These are phyloP conservation scores for Zosterops borbonicus DNA, from an alignment of 2,113 vertebrate genomes.

Conservation along the genomic window DNA sequence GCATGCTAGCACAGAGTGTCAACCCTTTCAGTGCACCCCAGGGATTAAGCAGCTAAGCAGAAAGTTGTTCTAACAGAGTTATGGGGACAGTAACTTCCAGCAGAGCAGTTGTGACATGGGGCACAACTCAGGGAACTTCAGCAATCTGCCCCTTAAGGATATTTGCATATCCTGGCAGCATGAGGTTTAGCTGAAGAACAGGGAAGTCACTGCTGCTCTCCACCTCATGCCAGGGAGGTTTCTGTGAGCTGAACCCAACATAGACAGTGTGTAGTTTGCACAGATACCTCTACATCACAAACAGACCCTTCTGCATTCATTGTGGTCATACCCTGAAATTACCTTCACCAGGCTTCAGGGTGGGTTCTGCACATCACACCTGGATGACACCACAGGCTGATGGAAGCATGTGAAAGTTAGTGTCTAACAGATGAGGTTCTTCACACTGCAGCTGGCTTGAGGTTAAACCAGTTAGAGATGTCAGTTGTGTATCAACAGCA, in stretches of 20 bases:
- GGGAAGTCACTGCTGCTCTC: neutral
- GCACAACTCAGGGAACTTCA: neutral
- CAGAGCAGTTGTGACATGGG: neutral
- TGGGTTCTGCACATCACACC: neutral
- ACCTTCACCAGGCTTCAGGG: neutral
- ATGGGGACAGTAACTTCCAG: neutral
- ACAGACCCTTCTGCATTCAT: neutral
- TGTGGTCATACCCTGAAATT: neutral
- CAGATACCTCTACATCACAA: neutral
- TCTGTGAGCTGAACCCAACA: neutral
- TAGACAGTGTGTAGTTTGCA: neutral
- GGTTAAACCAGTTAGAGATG: neutral
- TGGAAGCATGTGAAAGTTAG: neutral
- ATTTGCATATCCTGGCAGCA: neutral
- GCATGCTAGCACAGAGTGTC: neutral
- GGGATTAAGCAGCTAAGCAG: neutral
- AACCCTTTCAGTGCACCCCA: neutral
- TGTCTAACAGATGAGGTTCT: neutral
- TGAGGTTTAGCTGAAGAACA: neutral
- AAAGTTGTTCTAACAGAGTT: neutral
- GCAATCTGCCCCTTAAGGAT: neutral
- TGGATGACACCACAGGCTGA: neutral
- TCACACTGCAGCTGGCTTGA: neutral
- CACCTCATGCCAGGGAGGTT: neutral
- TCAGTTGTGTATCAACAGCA: neutral